Evolutionary conservation across 2,888 invertebrate genomes (phyloP).

Genomic region (Nudaria mundana): DNA sequence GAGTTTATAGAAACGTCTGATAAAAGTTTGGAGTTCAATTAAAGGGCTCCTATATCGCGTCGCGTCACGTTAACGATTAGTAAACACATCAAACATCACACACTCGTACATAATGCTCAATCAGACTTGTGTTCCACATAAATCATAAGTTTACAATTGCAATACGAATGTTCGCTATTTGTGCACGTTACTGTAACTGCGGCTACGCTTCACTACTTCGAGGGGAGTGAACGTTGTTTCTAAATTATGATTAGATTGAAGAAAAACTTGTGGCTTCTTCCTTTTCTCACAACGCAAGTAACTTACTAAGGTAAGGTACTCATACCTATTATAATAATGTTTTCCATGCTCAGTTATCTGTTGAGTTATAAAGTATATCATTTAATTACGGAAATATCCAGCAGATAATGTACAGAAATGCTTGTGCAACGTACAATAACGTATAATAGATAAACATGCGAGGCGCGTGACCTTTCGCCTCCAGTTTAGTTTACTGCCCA

Average conservation of each 20-base stretch:
- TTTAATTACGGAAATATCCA: neutral
- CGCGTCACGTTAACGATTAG: neutral
- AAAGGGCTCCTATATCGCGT: neutral
- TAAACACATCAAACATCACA: constrained; percentile 5
- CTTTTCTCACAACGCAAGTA: too few relatives aligned
- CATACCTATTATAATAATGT: too few relatives aligned
- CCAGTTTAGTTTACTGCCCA: neutral
- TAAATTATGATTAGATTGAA: too few relatives aligned
- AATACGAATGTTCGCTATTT: neutral
- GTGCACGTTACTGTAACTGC: too few relatives aligned
- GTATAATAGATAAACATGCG: constrained; percentile 10
- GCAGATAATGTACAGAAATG: neutral
- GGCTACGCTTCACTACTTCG: too few relatives aligned
- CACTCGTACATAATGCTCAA: neutral
- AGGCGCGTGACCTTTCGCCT: constrained; percentile 13
- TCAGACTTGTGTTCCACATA: constrained; percentile 2
- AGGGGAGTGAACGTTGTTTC: neutral
- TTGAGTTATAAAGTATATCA: too few relatives aligned
- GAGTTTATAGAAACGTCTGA: too few relatives aligned
- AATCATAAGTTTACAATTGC: neutral
- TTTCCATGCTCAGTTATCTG: too few relatives aligned
- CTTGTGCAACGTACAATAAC: constrained; percentile 11
- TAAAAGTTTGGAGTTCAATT: neutral
- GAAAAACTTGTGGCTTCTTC: too few relatives aligned
- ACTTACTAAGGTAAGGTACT: too few relatives aligned